Evolutionary conservation across 2,797 vertebrate genomes (phyloP), one percentile per base, ranked within the genome.

Genomic region (Loris lydekkerianus): DNA sequence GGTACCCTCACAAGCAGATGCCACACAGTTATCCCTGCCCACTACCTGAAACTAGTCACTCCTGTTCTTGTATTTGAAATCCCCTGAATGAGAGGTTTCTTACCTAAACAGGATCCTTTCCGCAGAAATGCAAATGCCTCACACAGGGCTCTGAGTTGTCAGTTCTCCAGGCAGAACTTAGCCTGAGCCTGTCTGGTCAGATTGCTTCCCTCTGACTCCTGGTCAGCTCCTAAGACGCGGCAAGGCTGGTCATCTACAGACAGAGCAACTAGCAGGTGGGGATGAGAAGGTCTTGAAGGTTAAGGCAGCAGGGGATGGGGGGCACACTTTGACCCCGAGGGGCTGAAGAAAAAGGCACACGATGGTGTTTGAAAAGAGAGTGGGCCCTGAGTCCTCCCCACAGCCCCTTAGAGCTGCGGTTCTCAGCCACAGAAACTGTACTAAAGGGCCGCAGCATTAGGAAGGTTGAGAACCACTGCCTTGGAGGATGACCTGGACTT

Each of bases 51-150:
- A 31, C 34, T 63, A 56, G 56, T 29, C 40, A 37, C 27, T 80
- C 84, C 27, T 89, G 14, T 89, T 83, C 31, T 37, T 89, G 23
- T 34, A 2, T 72, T 31, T 72, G 46, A 93, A 95, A 86, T 65
- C n/a, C 34, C 65, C 82, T 53, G 60, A 84, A n/a, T 70, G 5
- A 15, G 67, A 86, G 88, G 21, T 70, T 90, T 69, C 61, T 53
- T 69, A 25, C 53, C n/a, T 61, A 53, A 92, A 29, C 31, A 78
- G 46, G 37, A 87, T 34, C 34, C 76, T 96, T 72, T 82, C 61
- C 37, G 67, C 17, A 82, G 63, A 94, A 92, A 65, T 3, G n/a
- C n/a, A 88, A 87, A 34, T 43, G 18, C 4, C 21, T 90, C 17
- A 46, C 8, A 25, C 27, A 73, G 21, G 15, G 31, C 56, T 49